A percentile compares a stretch with the other conserved stretches of the same genome.
These are phyloP conservation scores for Falco concolor DNA, from an alignment of 2,797 vertebrate genomes.

Conservation along the genomic window DNA sequence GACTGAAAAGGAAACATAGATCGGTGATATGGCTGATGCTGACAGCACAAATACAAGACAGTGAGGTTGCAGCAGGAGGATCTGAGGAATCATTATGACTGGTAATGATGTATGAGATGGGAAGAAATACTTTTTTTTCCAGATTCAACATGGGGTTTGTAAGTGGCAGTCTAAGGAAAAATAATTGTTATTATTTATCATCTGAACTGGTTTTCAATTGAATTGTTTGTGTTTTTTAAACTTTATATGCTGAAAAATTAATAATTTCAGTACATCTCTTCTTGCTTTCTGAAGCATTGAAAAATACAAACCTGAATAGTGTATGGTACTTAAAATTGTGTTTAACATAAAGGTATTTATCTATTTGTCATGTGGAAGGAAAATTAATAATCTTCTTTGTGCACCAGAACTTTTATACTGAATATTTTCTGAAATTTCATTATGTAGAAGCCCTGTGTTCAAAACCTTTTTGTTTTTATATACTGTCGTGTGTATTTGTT, in stretches of 20 bases:
- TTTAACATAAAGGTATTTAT: constrained; percentile 32
- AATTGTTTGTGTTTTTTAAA: background rate
- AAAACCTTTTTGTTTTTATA: constrained; percentile 49
- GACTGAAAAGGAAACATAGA: background rate
- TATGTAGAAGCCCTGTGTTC: constrained; percentile 16
- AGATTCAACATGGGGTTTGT: background rate
- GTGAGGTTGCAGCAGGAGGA: background rate
- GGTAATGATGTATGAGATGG: background rate
- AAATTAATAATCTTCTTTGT: constrained; percentile 40
- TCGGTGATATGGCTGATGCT: background rate
- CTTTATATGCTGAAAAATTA: constrained; percentile 11
- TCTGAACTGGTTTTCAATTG: background rate
- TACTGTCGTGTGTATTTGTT: constrained; percentile 56
- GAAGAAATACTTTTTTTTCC: background rate
- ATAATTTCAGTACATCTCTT: constrained; percentile 6
- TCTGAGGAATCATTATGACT: background rate
- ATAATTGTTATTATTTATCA: background rate
- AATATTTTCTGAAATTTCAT: constrained; percentile 31
- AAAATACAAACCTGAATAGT: background rate
- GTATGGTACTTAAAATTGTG: constrained; percentile 16
- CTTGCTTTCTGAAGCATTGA: background rate
- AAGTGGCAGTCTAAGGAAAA: background rate
- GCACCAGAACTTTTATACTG: constrained; percentile 13
- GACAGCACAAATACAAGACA: background rate
- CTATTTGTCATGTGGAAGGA: constrained; percentile 36